phyloP scores from a whole-genome alignment of 2,113 vertebrate genomes.

The Amblyopsis rosae region DNA sequence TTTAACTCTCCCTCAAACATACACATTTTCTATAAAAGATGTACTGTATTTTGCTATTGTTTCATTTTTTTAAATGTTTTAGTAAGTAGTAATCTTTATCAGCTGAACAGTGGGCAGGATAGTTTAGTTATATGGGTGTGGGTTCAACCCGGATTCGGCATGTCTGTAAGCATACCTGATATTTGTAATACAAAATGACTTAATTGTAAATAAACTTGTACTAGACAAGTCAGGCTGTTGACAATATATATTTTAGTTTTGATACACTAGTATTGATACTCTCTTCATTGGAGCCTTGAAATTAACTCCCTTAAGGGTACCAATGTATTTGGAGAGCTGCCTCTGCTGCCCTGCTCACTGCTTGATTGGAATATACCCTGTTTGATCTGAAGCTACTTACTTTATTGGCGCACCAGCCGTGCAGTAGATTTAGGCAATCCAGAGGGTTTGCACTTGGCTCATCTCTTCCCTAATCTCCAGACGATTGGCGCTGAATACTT shows the following conservation, averaged over 20 bases:
- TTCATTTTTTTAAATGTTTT: too few relatives aligned
- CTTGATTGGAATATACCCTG: slow-evolving; percentile 60
- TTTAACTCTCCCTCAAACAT: too few relatives aligned
- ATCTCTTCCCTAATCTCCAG: slow-evolving; percentile 68
- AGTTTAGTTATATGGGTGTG: not conserved
- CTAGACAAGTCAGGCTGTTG: too few relatives aligned
- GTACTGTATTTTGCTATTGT: too few relatives aligned
- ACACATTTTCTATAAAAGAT: too few relatives aligned
- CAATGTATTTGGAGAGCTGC: slow-evolving; percentile 34
- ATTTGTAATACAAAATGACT: too few relatives aligned
- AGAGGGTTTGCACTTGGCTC: slow-evolving; percentile 57
- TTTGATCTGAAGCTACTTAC: slow-evolving; percentile 57
- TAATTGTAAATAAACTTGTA: too few relatives aligned
- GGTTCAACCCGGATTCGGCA: not conserved
- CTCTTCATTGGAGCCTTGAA: slow-evolving; percentile 20
- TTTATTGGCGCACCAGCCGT: slow-evolving; percentile 44
- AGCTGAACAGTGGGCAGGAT: slow-evolving; percentile 1
- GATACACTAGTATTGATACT: not conserved
- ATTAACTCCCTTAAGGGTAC: slow-evolving; percentile 26
- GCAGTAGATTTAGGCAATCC: slow-evolving; percentile 69
- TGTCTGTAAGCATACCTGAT: not conserved
- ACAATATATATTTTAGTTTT: too few relatives aligned
- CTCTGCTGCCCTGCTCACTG: slow-evolving; percentile 32
- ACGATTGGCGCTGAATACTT: slow-evolving; percentile 69
- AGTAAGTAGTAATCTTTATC: not conserved